A percentile compares a stretch with the other conserved stretches of the same genome.
phyloP scores from a whole-genome alignment of 2,888 invertebrate genomes.

The Tetheella fluctuosa region DNA sequence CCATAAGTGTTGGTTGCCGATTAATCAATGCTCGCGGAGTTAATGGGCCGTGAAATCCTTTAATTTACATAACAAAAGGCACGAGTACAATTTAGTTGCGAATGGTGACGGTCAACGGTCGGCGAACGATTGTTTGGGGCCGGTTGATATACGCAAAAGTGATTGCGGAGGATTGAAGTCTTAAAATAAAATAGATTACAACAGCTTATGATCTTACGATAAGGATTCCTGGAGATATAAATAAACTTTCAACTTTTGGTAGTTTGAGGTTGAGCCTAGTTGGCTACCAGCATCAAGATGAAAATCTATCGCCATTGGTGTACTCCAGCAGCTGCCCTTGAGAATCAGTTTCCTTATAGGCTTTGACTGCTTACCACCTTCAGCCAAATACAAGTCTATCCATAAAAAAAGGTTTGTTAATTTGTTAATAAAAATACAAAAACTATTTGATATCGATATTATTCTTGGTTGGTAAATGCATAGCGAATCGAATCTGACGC shows the following conservation, averaged over 20 bases:
- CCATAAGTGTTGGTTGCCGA: conserved; percentile 35
- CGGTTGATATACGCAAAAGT: neutral
- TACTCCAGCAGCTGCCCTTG: too few species aligned
- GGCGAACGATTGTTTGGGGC: conserved; percentile 15
- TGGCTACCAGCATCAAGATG: too few species aligned
- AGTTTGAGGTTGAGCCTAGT: too few species aligned
- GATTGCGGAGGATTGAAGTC: neutral
- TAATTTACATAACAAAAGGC: conserved; percentile 66
- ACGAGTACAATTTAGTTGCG: conserved; percentile 19
- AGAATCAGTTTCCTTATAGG: too few species aligned
- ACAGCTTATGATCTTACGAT: neutral
- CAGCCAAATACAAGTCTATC: too few species aligned
- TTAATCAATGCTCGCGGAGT: conserved; percentile 53
- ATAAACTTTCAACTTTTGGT: too few species aligned
- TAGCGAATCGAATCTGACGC: neutral
- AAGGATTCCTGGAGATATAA: neutral
- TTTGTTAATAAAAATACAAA: too few species aligned
- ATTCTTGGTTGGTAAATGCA: too few species aligned
- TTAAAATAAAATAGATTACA: neutral
- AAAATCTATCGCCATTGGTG: too few species aligned
- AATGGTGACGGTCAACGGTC: conserved; percentile 17
- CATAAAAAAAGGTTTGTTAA: too few species aligned
- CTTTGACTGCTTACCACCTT: too few species aligned
- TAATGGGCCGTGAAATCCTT: conserved; percentile 63
- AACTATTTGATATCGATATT: too few species aligned